These are phyloP conservation scores for Protaetia brevitarsis DNA, from an alignment of 1,140 invertebrate species.

Conservation along the genomic window DNA sequence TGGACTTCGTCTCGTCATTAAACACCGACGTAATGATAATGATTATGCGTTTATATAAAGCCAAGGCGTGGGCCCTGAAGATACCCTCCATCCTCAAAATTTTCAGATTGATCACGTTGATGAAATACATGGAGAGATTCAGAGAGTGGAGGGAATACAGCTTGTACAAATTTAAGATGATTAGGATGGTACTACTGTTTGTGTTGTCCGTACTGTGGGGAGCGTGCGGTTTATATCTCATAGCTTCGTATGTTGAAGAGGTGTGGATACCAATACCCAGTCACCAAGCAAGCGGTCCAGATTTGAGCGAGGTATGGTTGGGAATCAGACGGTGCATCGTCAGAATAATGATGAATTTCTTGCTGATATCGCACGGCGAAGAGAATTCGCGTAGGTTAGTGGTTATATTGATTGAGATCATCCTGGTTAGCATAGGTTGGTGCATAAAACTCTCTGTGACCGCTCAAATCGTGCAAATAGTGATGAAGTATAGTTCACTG, in stretches of 20 bases:
- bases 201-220: not conserved
- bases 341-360: not conserved
- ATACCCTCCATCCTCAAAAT: conserved; percentile 4
- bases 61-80: not conserved
- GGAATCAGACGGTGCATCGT: not conserved
- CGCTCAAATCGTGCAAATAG: too few species aligned
- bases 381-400: not conserved
- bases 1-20: conserved; percentile 22
- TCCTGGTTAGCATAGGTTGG: conserved; percentile 18
- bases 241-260: not conserved
- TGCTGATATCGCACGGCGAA: not conserved
- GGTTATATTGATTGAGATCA: not conserved
- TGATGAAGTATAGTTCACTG: too few species aligned
- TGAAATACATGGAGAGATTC: not conserved
- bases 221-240: not conserved
- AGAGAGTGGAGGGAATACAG: not conserved
- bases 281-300: not conserved
- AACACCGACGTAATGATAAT: not conserved
- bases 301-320: not conserved
- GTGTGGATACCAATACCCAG: not conserved
- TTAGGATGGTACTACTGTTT: not conserved
- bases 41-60: not conserved
- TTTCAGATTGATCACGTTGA: not conserved
- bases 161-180: not conserved
- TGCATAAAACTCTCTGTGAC: not conserved